phyloP scores from a whole-genome alignment of 2,888 invertebrate species.

The Mantis religiosa region DNA sequence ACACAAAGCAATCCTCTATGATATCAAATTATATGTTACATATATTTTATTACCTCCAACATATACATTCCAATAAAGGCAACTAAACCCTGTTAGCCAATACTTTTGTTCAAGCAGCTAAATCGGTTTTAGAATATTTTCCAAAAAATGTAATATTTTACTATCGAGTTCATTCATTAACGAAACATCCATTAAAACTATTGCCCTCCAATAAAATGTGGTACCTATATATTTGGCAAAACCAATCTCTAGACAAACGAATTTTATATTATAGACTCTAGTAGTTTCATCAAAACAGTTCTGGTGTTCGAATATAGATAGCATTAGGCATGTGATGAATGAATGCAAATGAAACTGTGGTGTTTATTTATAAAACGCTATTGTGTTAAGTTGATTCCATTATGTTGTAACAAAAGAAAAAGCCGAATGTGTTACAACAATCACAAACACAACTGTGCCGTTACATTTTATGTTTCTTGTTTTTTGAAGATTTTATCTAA shows the following conservation, averaged over 20 bases:
- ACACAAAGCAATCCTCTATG: background rate
- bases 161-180: background rate
- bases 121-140: background rate
- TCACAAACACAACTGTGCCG: background rate
- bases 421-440: background rate
- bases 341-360: background rate
- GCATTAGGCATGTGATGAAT: background rate
- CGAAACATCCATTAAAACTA: background rate
- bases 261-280: background rate
- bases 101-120: background rate
- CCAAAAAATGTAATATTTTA: background rate
- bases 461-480: background rate
- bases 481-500: background rate
- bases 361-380: background rate
- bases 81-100: background rate
- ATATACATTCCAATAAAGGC: background rate
- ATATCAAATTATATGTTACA: background rate
- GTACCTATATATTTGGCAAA: background rate
- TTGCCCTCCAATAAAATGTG: constrained; percentile 10
- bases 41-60: background rate
- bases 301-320: background rate
- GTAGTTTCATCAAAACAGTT: background rate
- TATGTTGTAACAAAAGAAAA: background rate
- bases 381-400: background rate
- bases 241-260: constrained; percentile 8